Conservation (phyloP, 2,888 invertebrate species). For the Diachrysia chrysitis region DNA sequence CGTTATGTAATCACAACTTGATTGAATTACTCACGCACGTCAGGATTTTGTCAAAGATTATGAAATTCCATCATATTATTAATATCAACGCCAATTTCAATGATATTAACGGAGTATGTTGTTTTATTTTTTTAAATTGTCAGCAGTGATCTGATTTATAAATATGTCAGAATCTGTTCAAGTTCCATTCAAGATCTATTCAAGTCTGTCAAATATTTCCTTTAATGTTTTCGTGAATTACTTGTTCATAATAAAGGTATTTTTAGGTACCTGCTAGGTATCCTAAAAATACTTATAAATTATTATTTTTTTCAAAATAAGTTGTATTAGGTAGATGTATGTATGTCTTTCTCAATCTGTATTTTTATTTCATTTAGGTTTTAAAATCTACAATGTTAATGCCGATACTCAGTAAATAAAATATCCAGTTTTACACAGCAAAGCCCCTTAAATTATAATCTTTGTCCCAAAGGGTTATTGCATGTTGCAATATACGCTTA, state of each 20-base stretch:
- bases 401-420: background rate
- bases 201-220: no score
- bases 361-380: no score
- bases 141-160: background rate
- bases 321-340: no score
- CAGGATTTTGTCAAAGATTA: slow-evolving; percentile 51
- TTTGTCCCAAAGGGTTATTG: slow-evolving; percentile 53
- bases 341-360: no score
- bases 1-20: slow-evolving; percentile 53
- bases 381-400: no score
- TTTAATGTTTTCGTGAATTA: background rate
- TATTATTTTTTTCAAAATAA: no score
- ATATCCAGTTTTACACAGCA: background rate
- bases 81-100: slow-evolving; percentile 1
- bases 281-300: no score
- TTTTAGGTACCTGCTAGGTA: no score
- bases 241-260: no score
- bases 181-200: no score
- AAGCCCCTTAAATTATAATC: slow-evolving; percentile 43
- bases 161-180: background rate
- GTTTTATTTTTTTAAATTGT: background rate
- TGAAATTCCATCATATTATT: slow-evolving; percentile 9
- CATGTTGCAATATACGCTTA: slow-evolving; percentile 64
- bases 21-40: slow-evolving; percentile 63
- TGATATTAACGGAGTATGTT: background rate